Percentiles rank a stretch among this genome's conserved stretches.
These are phyloP conservation scores for Drosophila prostipennis DNA, from an alignment of 2,888 invertebrate species.

Conservation along the genomic window DNA sequence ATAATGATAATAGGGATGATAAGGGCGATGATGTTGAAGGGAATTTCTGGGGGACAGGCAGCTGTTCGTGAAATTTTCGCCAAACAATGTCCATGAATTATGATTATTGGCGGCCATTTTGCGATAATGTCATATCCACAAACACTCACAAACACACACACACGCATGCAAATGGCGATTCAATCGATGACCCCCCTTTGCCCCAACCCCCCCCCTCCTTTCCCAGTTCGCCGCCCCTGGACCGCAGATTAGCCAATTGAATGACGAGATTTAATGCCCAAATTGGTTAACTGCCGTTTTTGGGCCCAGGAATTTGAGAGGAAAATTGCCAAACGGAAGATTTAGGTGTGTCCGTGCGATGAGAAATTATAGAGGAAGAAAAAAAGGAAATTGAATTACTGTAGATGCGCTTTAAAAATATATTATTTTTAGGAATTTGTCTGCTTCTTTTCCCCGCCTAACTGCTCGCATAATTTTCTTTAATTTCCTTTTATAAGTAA, in stretches of 20 bases:
- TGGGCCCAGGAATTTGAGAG: conserved; percentile 13
- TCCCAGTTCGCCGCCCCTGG: not conserved
- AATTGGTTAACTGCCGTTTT: conserved; percentile 38
- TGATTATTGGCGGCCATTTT: conserved; percentile 46
- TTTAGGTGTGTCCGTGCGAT: not conserved
- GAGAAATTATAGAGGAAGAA: conserved; percentile 2
- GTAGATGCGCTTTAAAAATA: no score
- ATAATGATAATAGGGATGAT: conserved; percentile 52
- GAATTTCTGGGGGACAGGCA: conserved; percentile 26
- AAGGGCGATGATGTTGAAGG: conserved; percentile 33
- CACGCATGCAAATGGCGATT: conserved; percentile 48
- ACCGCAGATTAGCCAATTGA: conserved; percentile 38
- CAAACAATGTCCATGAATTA: conserved; percentile 64
- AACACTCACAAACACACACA: conserved; percentile 21
- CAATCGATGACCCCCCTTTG: conserved; percentile 57
- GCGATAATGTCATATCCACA: conserved; percentile 56
- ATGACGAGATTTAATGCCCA: conserved; percentile 43
- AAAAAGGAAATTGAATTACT: no score
- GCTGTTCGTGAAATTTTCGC: conserved; percentile 36
- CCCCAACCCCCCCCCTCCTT: not conserved
- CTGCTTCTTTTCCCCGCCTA: no score
- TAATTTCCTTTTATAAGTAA: not conserved
- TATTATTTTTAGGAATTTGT: no score
- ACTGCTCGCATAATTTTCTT: not conserved
- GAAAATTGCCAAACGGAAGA: conserved; percentile 3